phyloP scores from a whole-genome alignment of 2,113 vertebrate species.

The Pungitius pungitius region DNA sequence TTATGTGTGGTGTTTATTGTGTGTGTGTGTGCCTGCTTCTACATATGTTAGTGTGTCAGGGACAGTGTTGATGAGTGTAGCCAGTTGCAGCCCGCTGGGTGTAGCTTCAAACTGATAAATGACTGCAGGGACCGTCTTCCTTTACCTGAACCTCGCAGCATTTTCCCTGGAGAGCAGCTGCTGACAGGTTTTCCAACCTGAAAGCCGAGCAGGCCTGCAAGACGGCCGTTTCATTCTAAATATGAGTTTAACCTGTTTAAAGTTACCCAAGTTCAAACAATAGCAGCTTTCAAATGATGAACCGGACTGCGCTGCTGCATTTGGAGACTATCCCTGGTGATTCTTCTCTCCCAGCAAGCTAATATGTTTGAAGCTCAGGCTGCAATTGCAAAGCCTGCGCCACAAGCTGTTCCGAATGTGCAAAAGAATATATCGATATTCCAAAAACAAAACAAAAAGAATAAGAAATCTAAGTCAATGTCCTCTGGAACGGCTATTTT shows the following conservation, averaged over 20 bases:
- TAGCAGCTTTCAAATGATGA: constrained; percentile 73
- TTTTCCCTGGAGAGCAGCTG: constrained; percentile 54
- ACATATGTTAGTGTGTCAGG: constrained; percentile 53
- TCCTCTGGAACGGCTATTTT: constrained; percentile 71
- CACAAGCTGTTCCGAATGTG: constrained; percentile 79
- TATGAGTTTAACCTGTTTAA: constrained; percentile 76
- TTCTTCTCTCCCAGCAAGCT: constrained; percentile 71
- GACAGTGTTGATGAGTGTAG: constrained; percentile 58
- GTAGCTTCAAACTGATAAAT: constrained; percentile 63
- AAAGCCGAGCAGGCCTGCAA: constrained; percentile 50
- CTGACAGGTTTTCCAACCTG: constrained; percentile 67
- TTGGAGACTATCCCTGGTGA: constrained; percentile 74
- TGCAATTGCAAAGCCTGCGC: constrained; percentile 75
- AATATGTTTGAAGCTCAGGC: constrained; percentile 80
- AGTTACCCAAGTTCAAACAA: constrained; percentile 74
- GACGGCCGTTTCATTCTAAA: constrained; percentile 65
- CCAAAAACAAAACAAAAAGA: constrained; percentile 74
- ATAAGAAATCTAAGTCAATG: constrained; percentile 46
- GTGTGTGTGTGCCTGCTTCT: constrained; percentile 30
- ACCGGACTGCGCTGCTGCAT: constrained; percentile 61
- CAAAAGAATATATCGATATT: constrained; percentile 78
- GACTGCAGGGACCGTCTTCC: constrained; percentile 63
- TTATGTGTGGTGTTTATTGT: constrained; percentile 45
- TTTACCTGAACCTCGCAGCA: constrained; percentile 41
- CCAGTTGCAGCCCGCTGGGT: constrained; percentile 64